Evolutionary conservation across 1,140 invertebrate species (phyloP).

Genomic region (Macrocentrus cingulum): DNA sequence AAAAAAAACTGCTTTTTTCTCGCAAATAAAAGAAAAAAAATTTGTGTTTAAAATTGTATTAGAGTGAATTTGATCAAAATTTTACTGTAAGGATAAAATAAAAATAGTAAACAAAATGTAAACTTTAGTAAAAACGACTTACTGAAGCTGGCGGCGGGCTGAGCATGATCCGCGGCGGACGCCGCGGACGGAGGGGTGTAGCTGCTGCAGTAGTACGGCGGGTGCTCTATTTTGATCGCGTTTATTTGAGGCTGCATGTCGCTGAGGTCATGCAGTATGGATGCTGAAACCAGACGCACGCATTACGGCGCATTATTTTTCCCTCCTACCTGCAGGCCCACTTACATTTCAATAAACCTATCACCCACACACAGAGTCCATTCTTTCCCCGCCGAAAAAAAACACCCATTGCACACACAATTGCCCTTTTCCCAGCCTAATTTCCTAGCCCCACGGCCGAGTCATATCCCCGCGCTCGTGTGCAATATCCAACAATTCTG

Average conservation of each 20-base stretch:
- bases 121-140: constrained; percentile 34
- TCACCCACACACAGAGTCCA: constrained; percentile 37
- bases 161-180: constrained; percentile 54
- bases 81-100: no score
- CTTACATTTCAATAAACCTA: constrained; percentile 28
- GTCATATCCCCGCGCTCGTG: no score
- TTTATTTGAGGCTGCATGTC: constrained; percentile 77
- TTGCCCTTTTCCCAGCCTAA: no score
- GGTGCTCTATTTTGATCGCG: constrained; percentile 88
- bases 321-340: constrained; percentile 9
- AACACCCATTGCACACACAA: no score
- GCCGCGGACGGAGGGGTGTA: constrained; percentile 76
- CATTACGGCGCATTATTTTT: constrained; percentile 35
- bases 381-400: no score
- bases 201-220: constrained; percentile 88
- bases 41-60: no score
- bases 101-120: no score
- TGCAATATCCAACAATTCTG: no score
- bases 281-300: constrained; percentile 73
- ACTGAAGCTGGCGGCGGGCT: constrained; percentile 58
- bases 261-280: constrained; percentile 88
- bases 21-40: neutral
- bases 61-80: neutral
- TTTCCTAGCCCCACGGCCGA: no score
- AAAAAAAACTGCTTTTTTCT: neutral